phyloP scores from a whole-genome alignment of 1,140 invertebrate species.

The Sogatella furcifera region DNA sequence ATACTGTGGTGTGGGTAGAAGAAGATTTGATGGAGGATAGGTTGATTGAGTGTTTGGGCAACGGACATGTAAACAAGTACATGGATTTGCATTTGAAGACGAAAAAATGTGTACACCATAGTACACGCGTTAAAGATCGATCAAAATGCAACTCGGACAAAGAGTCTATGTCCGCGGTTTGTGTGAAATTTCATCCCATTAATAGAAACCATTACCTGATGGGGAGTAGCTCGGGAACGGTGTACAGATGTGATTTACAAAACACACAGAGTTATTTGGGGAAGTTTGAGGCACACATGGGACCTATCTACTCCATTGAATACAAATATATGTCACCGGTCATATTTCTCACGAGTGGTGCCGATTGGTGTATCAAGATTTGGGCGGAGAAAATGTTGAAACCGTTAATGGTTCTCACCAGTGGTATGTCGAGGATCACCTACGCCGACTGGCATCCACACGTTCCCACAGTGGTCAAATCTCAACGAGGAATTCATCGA shows the following conservation, averaged over 20 bases:
- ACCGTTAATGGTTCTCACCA: constrained; percentile 20
- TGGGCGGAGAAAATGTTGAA: constrained; percentile 35
- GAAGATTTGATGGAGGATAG: background rate
- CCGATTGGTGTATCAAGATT: constrained; percentile 44
- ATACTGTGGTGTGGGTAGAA: constrained; percentile 5
- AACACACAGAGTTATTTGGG: constrained; percentile 25
- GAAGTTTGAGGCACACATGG: constrained; percentile 39
- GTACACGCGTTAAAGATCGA: background rate
- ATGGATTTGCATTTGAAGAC: constrained; percentile 4
- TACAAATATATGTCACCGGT: constrained; percentile 41
- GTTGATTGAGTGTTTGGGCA: constrained; percentile 8
- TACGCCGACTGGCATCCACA: constrained; percentile 43
- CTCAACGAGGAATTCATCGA: constrained; percentile 34
- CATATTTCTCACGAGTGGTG: constrained; percentile 43
- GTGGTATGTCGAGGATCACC: constrained; percentile 28
- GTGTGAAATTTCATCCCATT: constrained; percentile 5
- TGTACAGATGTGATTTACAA: constrained; percentile 29
- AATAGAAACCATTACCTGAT: constrained; percentile 8
- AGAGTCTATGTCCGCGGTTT: background rate
- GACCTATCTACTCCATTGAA: constrained; percentile 39
- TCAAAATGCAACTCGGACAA: constrained; percentile 2
- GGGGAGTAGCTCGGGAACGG: constrained; percentile 9
- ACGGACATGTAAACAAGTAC: constrained; percentile 9
- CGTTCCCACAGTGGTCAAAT: constrained; percentile 42
- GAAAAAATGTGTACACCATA: constrained; percentile 1